Evolutionary conservation across 2,797 vertebrate species (phyloP).

Genomic region (Pantherophis alleghaniensis): DNA sequence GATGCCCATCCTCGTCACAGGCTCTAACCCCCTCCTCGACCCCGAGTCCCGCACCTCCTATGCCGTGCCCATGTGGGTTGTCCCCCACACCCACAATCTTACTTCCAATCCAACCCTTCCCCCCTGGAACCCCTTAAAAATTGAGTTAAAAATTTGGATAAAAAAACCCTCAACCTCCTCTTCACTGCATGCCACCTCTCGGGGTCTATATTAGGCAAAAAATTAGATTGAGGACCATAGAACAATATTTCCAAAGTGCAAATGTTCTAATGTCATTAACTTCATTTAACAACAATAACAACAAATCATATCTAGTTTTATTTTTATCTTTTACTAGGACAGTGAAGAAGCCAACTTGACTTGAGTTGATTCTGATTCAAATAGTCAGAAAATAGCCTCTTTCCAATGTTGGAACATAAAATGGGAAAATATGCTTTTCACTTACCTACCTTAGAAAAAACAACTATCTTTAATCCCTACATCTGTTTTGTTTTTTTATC

Average conservation of each 20-base stretch:
- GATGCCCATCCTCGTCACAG: too few relatives aligned
- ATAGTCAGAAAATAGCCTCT: background rate
- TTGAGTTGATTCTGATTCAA: background rate
- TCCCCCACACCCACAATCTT: too few relatives aligned
- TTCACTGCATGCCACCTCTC: too few relatives aligned
- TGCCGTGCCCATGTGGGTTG: too few relatives aligned
- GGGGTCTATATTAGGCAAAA: background rate
- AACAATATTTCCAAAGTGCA: slow-evolving; percentile 15
- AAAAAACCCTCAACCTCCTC: too few relatives aligned
- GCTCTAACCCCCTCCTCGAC: too few relatives aligned
- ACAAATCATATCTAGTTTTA: background rate
- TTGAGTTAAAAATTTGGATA: too few relatives aligned
- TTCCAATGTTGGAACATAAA: background rate
- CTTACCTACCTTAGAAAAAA: background rate
- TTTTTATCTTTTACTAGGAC: background rate
- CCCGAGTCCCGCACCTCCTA: too few relatives aligned
- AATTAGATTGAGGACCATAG: background rate
- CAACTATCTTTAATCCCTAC: background rate
- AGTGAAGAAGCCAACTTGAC: background rate
- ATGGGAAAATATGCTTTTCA: background rate
- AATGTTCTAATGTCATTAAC: slow-evolving; percentile 3
- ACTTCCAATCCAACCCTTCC: too few relatives aligned
- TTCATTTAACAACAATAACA: background rate
- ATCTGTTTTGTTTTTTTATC: background rate
- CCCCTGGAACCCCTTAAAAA: too few relatives aligned